Base-by-base conservation (phyloP, 2,113 vertebrate species). In the Pelmatolapia mariae region DNA sequence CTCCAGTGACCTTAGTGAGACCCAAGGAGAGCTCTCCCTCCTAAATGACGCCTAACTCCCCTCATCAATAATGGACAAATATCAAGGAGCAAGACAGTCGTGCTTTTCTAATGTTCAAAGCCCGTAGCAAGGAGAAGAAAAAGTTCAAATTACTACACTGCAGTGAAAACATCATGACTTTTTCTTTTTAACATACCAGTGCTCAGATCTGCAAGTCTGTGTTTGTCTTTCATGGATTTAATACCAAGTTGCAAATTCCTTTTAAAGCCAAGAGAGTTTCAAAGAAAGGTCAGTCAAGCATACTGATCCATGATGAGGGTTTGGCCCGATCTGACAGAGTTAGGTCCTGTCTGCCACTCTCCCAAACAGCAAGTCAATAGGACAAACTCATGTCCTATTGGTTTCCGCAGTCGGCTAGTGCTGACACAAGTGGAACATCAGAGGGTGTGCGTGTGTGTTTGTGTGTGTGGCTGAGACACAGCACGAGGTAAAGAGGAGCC, bases 61-160 rank as follows among this genome's bases (percentile, higher is more conserved):
- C 84, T 89, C 86, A 91, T 95, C 68, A 94, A 94, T 94, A 83
- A 94, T 93, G 81, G 81, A 92, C 56, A 80, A 79, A 81, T 80
- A 86, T 81, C 71, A 86, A 86, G 54, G 59, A 86, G 80, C 24
- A 4, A 80, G 24, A 57, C 47, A 87, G 81, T 50, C 4, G 78
- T 53, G 82, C 81, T 80, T 84, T 19, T 8, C 16, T 11, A 18
- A 73, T 31, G 29, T 78, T 68, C 16, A 63, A n/a, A 85, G 36
- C 29, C 61, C 3, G 1, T 3, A 22, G 5, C 22, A n/a, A 47
- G 11, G 12, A 78, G n/a, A 53, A 47, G 24, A 50, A 78, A 38
- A 50, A 31, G 16, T 50, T 76, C 6, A 50, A 50, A 16, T 31
- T 79, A 79, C 71, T 40, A 57, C 38, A 40, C 4, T 6, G 16